Evolutionary conservation across 2,797 vertebrate species (phyloP), one percentile per base, ranked within the genome.

Genomic region (Kryptopterus vitreolus): DNA sequence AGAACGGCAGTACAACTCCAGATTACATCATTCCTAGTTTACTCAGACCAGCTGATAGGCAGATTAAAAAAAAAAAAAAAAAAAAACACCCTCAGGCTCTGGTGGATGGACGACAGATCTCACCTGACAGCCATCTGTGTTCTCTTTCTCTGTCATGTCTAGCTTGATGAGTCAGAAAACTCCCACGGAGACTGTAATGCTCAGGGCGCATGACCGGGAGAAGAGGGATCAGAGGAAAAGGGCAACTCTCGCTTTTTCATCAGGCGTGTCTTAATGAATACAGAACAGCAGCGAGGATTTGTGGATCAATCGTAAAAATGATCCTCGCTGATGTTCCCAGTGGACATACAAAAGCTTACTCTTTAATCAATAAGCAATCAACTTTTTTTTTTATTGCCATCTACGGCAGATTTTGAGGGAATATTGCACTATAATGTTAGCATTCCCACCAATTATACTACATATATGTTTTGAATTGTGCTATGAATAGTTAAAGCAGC

Each of bases 111-210:
- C 84, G 82, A 69, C 38, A 43, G 6, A 88, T 88, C 85, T 71
- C 85, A 91, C 70, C 79, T 88, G 87, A 86, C 76, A 75, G 77
- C 88, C 90, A 89, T 92, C 88, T 91, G 89, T 88, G 80, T 88
- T 75, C 69, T 78, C 68, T 61, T 65, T 74, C 83, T 86, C 76
- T 74, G 78, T 74, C 86, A 85, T 88, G 88, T 83, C 85, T 85
- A 87, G 85, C 87, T 82, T 84, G 79, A 89, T 90, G 89, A 89
- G 87, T 78, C 86, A 81, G 85, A 80, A 81, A 87, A 85, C 84
- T 83, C 90, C 89, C 78, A 86, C 88, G 87, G 89, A 72, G 74
- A 73, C 13, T 18, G 84, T 85, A 82, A 78, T 55, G 57, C 79
- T 79, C 77, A 83, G 83, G 78, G 85, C 62, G 73, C 82, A 83